Evolutionary conservation across 1,140 invertebrate genomes (phyloP).

Genomic region (Orchestia grillus): DNA sequence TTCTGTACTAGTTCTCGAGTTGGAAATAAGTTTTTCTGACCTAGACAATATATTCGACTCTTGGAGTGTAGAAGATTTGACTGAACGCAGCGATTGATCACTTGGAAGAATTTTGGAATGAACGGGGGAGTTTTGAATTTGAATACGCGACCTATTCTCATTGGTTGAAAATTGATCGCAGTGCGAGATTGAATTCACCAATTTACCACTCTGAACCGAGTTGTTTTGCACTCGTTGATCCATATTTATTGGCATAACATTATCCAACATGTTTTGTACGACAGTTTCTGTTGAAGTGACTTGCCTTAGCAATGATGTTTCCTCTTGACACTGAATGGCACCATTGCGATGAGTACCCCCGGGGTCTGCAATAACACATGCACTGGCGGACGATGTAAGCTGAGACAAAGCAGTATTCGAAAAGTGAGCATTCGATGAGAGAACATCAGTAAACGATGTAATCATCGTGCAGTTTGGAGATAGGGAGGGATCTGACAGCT

Average conservation of each 20-base stretch:
- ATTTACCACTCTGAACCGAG: neutral
- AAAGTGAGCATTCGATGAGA: neutral
- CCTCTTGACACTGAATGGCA: neutral
- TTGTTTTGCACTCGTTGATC: neutral
- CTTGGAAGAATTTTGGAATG: neutral
- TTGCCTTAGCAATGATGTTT: neutral
- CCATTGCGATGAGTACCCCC: neutral
- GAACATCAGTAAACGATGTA: conserved; percentile 13
- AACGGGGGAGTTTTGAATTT: neutral
- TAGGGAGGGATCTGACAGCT: neutral
- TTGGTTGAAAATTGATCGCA: neutral
- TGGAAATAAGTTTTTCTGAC: neutral
- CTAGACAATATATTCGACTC: neutral
- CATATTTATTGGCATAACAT: neutral
- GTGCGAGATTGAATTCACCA: neutral
- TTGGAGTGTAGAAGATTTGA: neutral
- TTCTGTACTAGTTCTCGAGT: neutral
- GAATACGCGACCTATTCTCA: neutral
- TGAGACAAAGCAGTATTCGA: neutral
- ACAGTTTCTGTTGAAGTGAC: neutral
- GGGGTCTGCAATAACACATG: neutral
- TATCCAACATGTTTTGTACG: neutral
- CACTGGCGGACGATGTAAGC: neutral
- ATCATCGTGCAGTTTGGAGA: conserved; percentile 3
- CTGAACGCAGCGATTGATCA: neutral